These are phyloP conservation scores for Saccopteryx bilineata DNA, from an alignment of 2,113 vertebrate species.

Conservation along the genomic window DNA sequence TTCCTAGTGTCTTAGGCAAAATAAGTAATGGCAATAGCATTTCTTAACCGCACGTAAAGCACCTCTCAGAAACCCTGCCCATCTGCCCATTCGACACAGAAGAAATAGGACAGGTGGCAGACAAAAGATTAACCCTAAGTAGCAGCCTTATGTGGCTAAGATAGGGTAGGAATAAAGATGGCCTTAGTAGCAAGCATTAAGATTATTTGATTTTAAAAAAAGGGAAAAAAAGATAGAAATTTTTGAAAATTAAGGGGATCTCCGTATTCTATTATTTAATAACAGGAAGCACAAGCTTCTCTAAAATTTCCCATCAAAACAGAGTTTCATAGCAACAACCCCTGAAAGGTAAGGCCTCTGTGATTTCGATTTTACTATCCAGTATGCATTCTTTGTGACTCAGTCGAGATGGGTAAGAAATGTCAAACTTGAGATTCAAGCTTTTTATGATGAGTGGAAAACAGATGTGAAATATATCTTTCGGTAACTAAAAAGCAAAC, in stretches of 20 bases:
- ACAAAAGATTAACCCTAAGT: neutral
- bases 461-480: slow-evolving; percentile 23
- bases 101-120: neutral
- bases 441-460: slow-evolving; percentile 63
- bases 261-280: slow-evolving; percentile 77
- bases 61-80: neutral
- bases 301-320: slow-evolving; percentile 76
- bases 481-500: slow-evolving; percentile 30
- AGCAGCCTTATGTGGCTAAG: neutral
- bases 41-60: neutral
- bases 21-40: neutral
- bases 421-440: slow-evolving; percentile 46
- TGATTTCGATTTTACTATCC: slow-evolving; percentile 77
- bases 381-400: slow-evolving; percentile 72
- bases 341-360: slow-evolving; percentile 56
- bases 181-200: slow-evolving; percentile 14
- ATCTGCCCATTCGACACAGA: neutral
- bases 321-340: slow-evolving; percentile 73
- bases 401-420: slow-evolving; percentile 65
- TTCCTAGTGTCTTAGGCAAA: neutral
- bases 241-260: slow-evolving; percentile 79
- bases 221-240: too few species aligned
- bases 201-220: neutral
- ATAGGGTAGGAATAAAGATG: neutral
- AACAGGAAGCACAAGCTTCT: slow-evolving; percentile 78